These are phyloP conservation scores for Heliconius nattereri DNA, from an alignment of 1,140 invertebrate species.

Conservation along the genomic window DNA sequence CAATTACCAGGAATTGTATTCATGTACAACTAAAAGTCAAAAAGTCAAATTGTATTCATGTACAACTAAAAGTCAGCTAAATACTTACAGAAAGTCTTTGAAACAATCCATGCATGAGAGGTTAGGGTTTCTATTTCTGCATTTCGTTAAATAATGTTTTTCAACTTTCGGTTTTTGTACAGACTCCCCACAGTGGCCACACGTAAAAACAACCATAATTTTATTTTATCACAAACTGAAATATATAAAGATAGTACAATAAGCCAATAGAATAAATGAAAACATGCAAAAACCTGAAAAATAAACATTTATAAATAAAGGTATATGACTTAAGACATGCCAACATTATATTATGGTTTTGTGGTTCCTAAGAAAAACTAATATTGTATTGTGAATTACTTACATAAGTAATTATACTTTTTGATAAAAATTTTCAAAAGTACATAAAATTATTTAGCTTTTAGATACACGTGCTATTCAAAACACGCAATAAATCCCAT, in stretches of 20 bases:
- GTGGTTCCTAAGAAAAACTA: neutral
- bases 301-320: neutral
- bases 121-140: constrained; percentile 81
- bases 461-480: constrained; percentile 31
- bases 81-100: constrained; percentile 90
- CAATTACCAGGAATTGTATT: no score
- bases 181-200: constrained; percentile 93
- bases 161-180: constrained; percentile 95
- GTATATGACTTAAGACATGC: neutral
- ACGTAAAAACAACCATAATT: constrained; percentile 95
- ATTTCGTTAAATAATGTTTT: constrained; percentile 91
- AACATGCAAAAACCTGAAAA: constrained; percentile 9
- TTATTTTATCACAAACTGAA: neutral
- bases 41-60: no score
- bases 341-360: neutral
- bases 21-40: no score
- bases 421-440: neutral
- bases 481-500: constrained; percentile 28
- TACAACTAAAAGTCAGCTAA: no score
- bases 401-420: neutral
- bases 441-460: constrained; percentile 4
- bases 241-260: constrained; percentile 7
- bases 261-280: neutral
- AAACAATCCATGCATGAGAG: constrained; percentile 95
- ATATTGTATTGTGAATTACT: neutral